A percentile compares a stretch with the other conserved stretches of the same genome.
These are phyloP conservation scores for Candidula unifasciata DNA, from an alignment of 2,888 invertebrate genomes.

Conservation along the genomic window DNA sequence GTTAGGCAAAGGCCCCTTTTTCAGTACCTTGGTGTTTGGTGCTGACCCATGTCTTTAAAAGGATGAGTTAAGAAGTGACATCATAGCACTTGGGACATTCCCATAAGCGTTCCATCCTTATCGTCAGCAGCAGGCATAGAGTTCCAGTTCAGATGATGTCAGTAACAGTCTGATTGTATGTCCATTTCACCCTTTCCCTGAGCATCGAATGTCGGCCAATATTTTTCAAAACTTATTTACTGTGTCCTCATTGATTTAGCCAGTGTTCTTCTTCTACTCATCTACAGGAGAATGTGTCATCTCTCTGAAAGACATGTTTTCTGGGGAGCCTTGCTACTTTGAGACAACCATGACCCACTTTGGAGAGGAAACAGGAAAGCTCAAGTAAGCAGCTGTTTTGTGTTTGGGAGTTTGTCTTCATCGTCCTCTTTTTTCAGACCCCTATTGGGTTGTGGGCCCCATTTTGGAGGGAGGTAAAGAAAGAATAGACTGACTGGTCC, in stretches of 20 bases:
- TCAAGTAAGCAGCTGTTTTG: constrained; percentile 62
- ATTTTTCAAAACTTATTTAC: background rate
- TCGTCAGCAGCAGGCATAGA: too few relatives aligned
- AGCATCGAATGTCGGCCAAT: background rate
- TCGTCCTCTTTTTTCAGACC: background rate
- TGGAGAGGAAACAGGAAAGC: constrained; percentile 74
- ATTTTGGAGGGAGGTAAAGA: too few relatives aligned
- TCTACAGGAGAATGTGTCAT: constrained; percentile 75
- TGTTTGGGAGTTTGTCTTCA: background rate
- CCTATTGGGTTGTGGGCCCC: too few relatives aligned
- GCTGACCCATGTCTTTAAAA: too few relatives aligned
- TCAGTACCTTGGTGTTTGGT: too few relatives aligned
- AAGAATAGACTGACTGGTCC: too few relatives aligned
- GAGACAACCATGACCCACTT: constrained; percentile 70
- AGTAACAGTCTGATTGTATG: too few relatives aligned
- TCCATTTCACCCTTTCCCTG: background rate
- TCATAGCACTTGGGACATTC: too few relatives aligned
- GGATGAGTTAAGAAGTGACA: background rate
- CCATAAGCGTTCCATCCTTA: too few relatives aligned
- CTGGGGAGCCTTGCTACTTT: constrained; percentile 70
- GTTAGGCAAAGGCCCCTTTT: too few relatives aligned
- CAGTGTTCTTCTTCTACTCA: background rate
- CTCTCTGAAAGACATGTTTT: constrained; percentile 73
- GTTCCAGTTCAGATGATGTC: too few relatives aligned
- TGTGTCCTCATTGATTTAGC: background rate